Conservation (phyloP, 2,888 invertebrate genomes). For the Hyles lineata region DNA sequence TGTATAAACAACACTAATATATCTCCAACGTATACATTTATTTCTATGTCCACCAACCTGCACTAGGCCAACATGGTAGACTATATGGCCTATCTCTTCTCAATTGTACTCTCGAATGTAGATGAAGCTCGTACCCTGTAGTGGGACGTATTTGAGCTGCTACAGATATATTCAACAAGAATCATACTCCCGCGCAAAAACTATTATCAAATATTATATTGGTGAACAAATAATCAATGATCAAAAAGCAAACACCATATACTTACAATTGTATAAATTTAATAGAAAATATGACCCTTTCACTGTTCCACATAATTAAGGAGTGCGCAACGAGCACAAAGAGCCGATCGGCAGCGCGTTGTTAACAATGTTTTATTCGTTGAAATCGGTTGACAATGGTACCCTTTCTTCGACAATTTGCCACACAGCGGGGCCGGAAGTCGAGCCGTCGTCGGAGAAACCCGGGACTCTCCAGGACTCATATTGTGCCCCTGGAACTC, state of each 20-base stretch:
- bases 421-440: constrained; percentile 80
- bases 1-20: no score
- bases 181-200: no score
- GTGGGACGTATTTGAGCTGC: no score
- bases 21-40: no score
- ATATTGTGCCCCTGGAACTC: constrained; percentile 69
- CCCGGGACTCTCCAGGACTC: constrained; percentile 75
- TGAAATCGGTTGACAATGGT: constrained; percentile 82
- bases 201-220: background rate
- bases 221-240: constrained; percentile 20
- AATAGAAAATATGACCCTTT: constrained; percentile 85
- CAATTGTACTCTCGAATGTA: no score
- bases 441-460: constrained; percentile 68
- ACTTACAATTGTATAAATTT: constrained; percentile 70
- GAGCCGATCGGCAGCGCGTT: constrained; percentile 78
- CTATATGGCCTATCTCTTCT: no score
- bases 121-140: no score
- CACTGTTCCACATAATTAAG: constrained; percentile 82
- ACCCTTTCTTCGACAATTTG: constrained; percentile 84
- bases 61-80: no score
- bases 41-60: no score
- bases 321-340: constrained; percentile 78
- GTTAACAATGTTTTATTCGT: constrained; percentile 79
- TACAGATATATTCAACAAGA: no score
- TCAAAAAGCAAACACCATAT: constrained; percentile 57